Base-by-base conservation (phyloP, 2,797 vertebrate species). In the Sebastes matsubarae region DNA sequence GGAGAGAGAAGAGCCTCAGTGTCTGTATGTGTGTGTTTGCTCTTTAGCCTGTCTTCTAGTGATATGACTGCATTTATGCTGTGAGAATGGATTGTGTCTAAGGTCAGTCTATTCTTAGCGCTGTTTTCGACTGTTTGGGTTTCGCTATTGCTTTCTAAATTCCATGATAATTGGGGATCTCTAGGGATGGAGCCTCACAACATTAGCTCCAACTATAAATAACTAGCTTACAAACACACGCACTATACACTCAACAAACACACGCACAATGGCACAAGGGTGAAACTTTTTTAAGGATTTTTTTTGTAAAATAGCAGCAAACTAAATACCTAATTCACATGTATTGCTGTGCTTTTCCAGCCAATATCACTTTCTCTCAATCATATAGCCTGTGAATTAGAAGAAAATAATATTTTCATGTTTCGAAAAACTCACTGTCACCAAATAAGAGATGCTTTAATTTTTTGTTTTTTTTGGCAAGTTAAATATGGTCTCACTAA, bases 131-230 rank as follows among this genome's bases (percentile, higher is more conserved):
- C 87, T 90, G 93, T 92, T 94, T 93, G 88, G 89, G 85, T 94
- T 93, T 77, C 90, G 90, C 85, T 90, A 77, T 90, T 94, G 93
- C 93, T 95, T 94, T 96, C 94, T 93, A 92, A 95, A 96, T 96
- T 95, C 95, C 95, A 93, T 77, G 61, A 91, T 96, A 95, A 96
- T 95, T 94, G 90, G 88, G 85, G 93, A 93, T 92, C 95, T 93
- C 93, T 84, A 3, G 92, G 92, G 94, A 95, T 82, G 76, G 88
- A 87, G 90, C 87, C 87, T 90, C 70, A 90, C 83, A 94, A 94
- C 89, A 92, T 90, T 85, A 89, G 73, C 79, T 79, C 68, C 54
- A 46, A 81, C 92, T 96, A 94, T 93, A 94, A 94, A 96, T 95
- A 96, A 92, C 88, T 61, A 84, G 55, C 64, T 63, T 50, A 72